phyloP scores from a whole-genome alignment of 2,888 invertebrate species.

The Lamellibrachia columna region DNA sequence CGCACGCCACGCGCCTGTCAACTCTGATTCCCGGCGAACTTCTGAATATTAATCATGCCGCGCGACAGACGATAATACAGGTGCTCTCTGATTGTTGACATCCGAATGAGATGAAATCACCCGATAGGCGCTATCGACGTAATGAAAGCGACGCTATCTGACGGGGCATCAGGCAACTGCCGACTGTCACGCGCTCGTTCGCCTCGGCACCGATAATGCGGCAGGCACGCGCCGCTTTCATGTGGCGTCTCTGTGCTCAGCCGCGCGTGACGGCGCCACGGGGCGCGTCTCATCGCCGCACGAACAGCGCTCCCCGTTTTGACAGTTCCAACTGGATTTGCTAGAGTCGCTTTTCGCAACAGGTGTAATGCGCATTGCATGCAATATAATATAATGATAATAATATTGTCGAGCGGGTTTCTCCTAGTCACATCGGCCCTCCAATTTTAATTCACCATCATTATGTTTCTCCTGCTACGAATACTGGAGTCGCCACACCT shows the following conservation, averaged over 20 bases:
- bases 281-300: not conserved
- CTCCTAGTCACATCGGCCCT: no score
- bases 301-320: not conserved
- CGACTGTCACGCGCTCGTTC: conserved; percentile 6
- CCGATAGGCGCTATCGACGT: conserved; percentile 16
- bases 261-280: not conserved
- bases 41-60: conserved; percentile 16
- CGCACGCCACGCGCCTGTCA: conserved; percentile 7
- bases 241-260: not conserved
- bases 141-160: conserved; percentile 6
- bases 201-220: not conserved
- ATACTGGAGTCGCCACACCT: no score
- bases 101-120: conserved; percentile 9
- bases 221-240: not conserved
- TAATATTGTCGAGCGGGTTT: no score
- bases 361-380: no score
- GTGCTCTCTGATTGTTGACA: conserved; percentile 9
- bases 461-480: no score
- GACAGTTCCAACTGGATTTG: not conserved
- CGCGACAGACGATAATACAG: conserved; percentile 9
- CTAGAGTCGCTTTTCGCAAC: not conserved
- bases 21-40: not conserved
- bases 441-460: no score
- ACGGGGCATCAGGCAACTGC: not conserved
- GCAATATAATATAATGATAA: no score